Evolutionary conservation across 2,113 vertebrate species (phyloP), one percentile per base, ranked within the genome.

Genomic region (Malurus elegans): DNA sequence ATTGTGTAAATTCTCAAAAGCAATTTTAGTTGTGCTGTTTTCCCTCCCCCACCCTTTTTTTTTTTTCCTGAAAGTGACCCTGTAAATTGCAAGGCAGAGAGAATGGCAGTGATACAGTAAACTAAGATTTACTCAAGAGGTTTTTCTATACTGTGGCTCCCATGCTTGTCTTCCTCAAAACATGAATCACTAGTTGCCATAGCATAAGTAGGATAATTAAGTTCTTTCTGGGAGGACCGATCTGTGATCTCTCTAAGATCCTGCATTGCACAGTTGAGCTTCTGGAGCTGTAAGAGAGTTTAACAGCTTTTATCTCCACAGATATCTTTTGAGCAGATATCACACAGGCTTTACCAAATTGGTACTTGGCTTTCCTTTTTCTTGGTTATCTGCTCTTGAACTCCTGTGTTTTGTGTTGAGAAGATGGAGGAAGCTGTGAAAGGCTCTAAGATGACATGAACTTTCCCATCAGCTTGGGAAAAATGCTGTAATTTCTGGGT

Each of bases 11-110:
- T 82, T 47, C 2, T 40, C 58, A 56, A 26, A 21, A 69, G 29
- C 16, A 79, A 14, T 38, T 70, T 26, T 9, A 45, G 32, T 79
- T 36, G 8, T 66, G 28, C n/a, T 61, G 5, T 38, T 38, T 48
- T 24, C 10, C 14, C 18, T 38, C 18, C 10, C 2, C 2, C 14
- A 57, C 2, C 3, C 17, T 2, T 1, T 3, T 20, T 31, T 15
- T 19, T 26, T 44, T 12, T 2, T 13, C 4, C 5, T 0, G 1
- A 11, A 58, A 54, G 16, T 44, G 38, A 36, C 9, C 6, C 7
- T 82, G 28, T 71, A 18, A 6, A 7, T 3, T 3, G 1, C 34
- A 50, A 53, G 13, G 56, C 19, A 45, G 54, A 40, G 14, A 28
- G 42, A 64, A 53, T 14, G 2, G 38, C 19, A 65, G 5, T 28